Conservation (phyloP, 2,888 invertebrate species). For the Drosophila mimica region DNA sequence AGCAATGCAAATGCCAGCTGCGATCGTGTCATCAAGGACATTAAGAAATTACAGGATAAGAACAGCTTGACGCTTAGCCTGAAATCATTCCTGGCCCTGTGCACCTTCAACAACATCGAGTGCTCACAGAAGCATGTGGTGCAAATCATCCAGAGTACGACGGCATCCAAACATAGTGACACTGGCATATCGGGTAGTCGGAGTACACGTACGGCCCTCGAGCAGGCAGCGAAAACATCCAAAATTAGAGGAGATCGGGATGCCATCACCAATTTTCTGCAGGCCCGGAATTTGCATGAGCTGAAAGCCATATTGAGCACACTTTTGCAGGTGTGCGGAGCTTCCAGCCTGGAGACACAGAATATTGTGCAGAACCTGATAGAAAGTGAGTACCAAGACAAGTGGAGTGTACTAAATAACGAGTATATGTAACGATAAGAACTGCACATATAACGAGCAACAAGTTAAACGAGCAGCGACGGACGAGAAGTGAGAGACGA, state of each 20-base stretch:
- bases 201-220: constrained; percentile 48
- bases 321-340: constrained; percentile 60
- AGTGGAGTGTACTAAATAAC: not conserved
- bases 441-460: not conserved
- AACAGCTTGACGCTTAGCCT: constrained; percentile 53
- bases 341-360: constrained; percentile 45
- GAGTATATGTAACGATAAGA: not conserved
- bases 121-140: constrained; percentile 61
- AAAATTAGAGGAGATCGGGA: constrained; percentile 55
- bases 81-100: constrained; percentile 59
- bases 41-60: constrained; percentile 50
- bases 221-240: not conserved
- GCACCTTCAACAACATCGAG: constrained; percentile 62
- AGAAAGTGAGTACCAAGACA: constrained; percentile 55
- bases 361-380: constrained; percentile 59
- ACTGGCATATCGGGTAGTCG: constrained; percentile 37
- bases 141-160: constrained; percentile 64
- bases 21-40: constrained; percentile 56
- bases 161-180: constrained; percentile 11
- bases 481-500: not conserved
- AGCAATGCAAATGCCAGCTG: constrained; percentile 47
- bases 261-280: constrained; percentile 53
- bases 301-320: constrained; percentile 51
- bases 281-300: constrained; percentile 38
- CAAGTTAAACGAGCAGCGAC: not conserved